Base-by-base conservation (phyloP, 2,888 invertebrate species). In the Lamellibrachia satsuma region DNA sequence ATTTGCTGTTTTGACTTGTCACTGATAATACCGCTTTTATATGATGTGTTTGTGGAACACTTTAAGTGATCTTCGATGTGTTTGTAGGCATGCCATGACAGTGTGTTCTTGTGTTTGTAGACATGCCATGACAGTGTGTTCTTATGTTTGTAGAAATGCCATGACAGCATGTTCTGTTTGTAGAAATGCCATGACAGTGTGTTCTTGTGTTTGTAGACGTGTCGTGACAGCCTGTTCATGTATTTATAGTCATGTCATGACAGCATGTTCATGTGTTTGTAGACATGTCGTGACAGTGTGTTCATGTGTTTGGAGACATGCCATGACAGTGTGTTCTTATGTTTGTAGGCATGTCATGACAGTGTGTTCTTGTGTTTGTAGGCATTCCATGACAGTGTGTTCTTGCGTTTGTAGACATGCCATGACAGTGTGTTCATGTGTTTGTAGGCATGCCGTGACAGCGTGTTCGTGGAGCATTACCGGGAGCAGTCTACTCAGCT, bases 391-490 rank as follows among this genome's bases (percentile, higher is more conserved):
- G 75, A 75, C 75, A 22, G 60, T 2, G 60, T 60, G 60, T 9
- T 60, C 22, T 1, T 15, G 22, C 2, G 22, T 11, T 11, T 15
- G 9, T 15, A 15, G 60, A 22, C 9, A 3, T 75, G 22, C n/a
- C n/a, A 15, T 75, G 22, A 39, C 39, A 39, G 39, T 39, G 39
- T 39, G 39, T 39, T 22, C 6, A 22, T 75, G 91, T 52, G 91
- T 91, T 51, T 91, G 91, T 27, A 96, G 96, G 91, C 95, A 96
- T 94, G 93, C 95, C 60, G 95, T 96, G 11, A 93, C 95, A 90
- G 95, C 96, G 6, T 95, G 95, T 93, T 94, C 96, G 7, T 96
- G 96, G 96, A 95, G 95, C 93, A 96, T 96, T 3, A 94, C 94
- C 52, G 96, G 96, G 8, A 94, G 94, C 4, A 95, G 95, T 91